Evolutionary conservation across 2,113 vertebrate genomes (phyloP), one percentile per base, ranked within the genome.

Genomic region (Arothron firmamentum): DNA sequence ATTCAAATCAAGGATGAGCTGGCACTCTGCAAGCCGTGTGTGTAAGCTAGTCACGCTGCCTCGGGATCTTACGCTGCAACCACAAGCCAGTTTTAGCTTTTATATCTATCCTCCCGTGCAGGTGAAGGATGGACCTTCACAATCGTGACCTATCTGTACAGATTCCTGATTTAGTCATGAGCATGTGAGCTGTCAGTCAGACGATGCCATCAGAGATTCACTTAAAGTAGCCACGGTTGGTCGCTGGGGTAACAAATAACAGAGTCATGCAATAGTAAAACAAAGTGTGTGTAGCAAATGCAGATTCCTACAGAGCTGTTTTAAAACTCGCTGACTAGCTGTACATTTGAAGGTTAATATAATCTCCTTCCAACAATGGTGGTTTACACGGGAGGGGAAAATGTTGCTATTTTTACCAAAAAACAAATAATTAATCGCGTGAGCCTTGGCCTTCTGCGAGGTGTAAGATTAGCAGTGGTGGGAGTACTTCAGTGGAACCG

Each of bases 361-460:
- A n/a, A 56, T 63, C 46, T 19, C 34, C 20, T 19, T 62, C 28
- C 45, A 46, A 70, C 58, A 62, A 56, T 63, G 20, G 47, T 34
- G 31, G 48, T 54, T 70, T 46, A 65, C 18, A 67, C 18, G 16
- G 9, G 56, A 41, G 8, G 9, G 41, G 20, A 15, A 25, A 49
- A 12, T 15, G 19, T 55, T 52, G 52, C 34, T 54, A 46, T 51
- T 72, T 55, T 75, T 59, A 54, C 20, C 19, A 0, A 9, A 15
- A 63, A 70, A 62, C 21, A 52, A 56, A 67, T 52, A 54, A 66
- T 56, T 65, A 67, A 61, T 67, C 20, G 34, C 28, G 31, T 57
- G 28, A 62, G 59, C 66, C 51, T 70, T 25, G 20, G 43, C 41
- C 54, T 63, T 66, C 41, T 62, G 46, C 23, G 45, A 45, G 58